Evolutionary conservation across 2,888 invertebrate genomes (phyloP), one percentile per base, ranked within the genome.

Genomic region (Crocallis elinguaria): DNA sequence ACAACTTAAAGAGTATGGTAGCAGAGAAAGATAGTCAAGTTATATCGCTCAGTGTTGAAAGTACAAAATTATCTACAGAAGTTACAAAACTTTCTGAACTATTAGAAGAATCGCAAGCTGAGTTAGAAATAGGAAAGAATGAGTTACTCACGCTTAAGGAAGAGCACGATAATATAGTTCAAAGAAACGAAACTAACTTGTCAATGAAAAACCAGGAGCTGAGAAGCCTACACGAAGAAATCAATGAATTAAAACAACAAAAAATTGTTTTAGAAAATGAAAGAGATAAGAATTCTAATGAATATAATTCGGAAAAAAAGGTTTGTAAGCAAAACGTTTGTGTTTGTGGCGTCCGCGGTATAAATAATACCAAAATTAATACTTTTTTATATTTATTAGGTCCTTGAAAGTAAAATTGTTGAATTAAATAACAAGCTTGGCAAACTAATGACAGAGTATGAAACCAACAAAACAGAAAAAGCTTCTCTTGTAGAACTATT

Each of bases 91-190:
- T 87, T 21, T 78, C 77, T 51, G 85, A 88, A n/a, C 83, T 83
- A 37, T 66, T 88, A 7, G 77, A 76, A 35, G 84, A 85, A 64
- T 75, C 81, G 19, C 76, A 82, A 36, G 84, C 84, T 2, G 84
- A 87, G 55, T 59, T 88, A 64, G 87, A 88, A 73, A 86, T 85
- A 55, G 76, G 79, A 9, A 83, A 79, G 32, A 83, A 85, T 63
- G 86, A 86, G 56, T 67, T 86, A 3, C 50, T 82, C 9, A 68
- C 69, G 17, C 55, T 87, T 43, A 77, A 67, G 41, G 82, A 85
- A 44, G 84, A 86, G 66, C 79, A 82, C 60, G 80, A 86, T 19
- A 62, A 59, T 41, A 72, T 83, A 21, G 68, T 78, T 11, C 53
- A 66, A 13, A 67, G 64, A 62, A 76, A 78, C 53, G 79, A 83